Evolutionary conservation across 2,888 invertebrate species (phyloP).

Genomic region (Homarus gammarus): DNA sequence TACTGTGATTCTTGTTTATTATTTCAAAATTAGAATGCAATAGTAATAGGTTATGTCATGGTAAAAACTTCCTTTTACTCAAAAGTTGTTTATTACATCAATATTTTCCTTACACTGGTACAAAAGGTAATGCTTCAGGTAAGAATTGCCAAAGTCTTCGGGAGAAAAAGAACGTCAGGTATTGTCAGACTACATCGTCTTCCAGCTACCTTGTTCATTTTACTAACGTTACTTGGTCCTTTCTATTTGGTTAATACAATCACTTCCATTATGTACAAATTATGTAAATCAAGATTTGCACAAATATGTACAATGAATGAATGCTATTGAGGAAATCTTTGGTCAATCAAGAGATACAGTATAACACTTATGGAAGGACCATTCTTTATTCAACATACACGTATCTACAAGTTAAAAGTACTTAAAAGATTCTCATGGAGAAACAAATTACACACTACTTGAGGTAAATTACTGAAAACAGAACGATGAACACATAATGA

Average conservation of each 20-base stretch:
- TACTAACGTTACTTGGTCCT: constrained; percentile 72
- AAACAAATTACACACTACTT: constrained; percentile 68
- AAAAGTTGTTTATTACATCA: constrained; percentile 72
- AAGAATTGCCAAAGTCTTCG: constrained; percentile 71
- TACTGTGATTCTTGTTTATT: too few relatives aligned
- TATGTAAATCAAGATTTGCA: constrained; percentile 70
- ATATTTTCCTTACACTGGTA: constrained; percentile 73
- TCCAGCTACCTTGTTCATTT: constrained; percentile 55
- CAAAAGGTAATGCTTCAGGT: constrained; percentile 73
- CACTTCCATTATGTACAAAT: constrained; percentile 70
- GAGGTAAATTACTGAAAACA: constrained; percentile 58
- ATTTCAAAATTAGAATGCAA: neutral
- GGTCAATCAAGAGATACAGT: constrained; percentile 70
- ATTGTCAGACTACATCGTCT: constrained; percentile 57
- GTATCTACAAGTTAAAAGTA: constrained; percentile 74
- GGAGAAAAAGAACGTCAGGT: constrained; percentile 64
- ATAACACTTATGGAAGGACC: constrained; percentile 74
- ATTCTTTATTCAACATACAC: constrained; percentile 64
- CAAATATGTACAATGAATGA: constrained; percentile 71
- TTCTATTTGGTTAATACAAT: constrained; percentile 68
- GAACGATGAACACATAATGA: constrained; percentile 54
- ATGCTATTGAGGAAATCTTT: constrained; percentile 72
- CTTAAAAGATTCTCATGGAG: constrained; percentile 71
- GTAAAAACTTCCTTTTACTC: constrained; percentile 14
- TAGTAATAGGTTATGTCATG: neutral